Conservation (phyloP, 2,113 vertebrate species). For the Rhinolophus sinicus region DNA sequence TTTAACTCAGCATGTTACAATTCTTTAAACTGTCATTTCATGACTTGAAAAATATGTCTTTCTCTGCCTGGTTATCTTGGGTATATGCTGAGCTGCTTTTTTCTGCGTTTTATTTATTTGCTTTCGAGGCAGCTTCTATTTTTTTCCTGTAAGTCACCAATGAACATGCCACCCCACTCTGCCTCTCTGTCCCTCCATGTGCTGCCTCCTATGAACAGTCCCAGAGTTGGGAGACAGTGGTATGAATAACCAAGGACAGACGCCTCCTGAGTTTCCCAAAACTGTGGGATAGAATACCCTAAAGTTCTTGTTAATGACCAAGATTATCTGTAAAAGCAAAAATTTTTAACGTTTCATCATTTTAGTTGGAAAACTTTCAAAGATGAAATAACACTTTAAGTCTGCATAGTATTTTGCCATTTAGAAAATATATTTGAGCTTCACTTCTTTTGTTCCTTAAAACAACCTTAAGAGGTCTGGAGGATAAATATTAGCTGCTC, state of each 20-base stretch:
- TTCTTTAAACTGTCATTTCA: neutral
- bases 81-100: neutral
- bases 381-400: slow-evolving; percentile 6
- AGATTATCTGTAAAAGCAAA: neutral
- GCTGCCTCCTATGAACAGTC: neutral
- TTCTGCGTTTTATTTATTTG: neutral
- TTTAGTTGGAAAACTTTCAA: slow-evolving; percentile 20
- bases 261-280: neutral
- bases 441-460: neutral
- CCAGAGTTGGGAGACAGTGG: neutral
- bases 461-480: neutral
- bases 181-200: neutral
- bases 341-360: neutral
- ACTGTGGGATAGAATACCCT: neutral
- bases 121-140: neutral
- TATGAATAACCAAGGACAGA: neutral
- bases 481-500: neutral
- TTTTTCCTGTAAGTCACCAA: neutral
- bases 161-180: too few species aligned
- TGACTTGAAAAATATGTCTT: neutral
- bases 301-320: neutral
- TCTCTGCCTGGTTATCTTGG: neutral
- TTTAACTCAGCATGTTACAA: neutral
- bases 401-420: neutral
- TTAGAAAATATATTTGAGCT: neutral